Base-by-base conservation (phyloP, 30 jellyfish, hydroid and myxozoan species). In the Catostylus mosaicus region DNA sequence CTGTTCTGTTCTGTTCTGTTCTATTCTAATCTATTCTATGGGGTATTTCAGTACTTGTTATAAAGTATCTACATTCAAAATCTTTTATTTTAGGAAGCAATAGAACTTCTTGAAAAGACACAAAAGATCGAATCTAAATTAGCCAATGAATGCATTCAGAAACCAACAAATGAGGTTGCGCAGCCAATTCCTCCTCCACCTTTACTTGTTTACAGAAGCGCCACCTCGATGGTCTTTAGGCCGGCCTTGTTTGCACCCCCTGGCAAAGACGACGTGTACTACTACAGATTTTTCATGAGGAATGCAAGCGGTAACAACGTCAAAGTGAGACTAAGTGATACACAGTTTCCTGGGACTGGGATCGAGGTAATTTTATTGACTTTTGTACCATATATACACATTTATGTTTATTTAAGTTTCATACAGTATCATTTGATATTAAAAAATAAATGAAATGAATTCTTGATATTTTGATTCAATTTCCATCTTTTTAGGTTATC, bases 251-350 rank as follows among this genome's bases (percentile, higher is more conserved):
- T 79, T 59, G 34, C 18, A 8, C 59, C 32, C 26, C 59, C 20
- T 24, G 66, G 46, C 24, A 77, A 95, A 2, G 93, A 51, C 16
- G 83, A 71, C 37, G 83, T 93, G 52, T 34, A 72, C 5, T 88
- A 89, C 82, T 87, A 73, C 72, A 32, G 87, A 27, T 57, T 93
- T 23, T 93, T 54, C 60, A 75, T 88, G 43, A 80, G 99, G 36
- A 43, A 80, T 2, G 96, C 97, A 0, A 70, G 89, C 75, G 97
- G 97, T 27, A 57, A 93, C 54, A 87, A 83, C 75, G 97, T 93
- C 62, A 93, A 88, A 88, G 97, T 88, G 67, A 82, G 98, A 67
- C 78, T 83, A 23, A 83, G 94, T 93, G 99, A 93, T 66, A 71
- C 87, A 56, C 88, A 57, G 20, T 76, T 79, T 29, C 75, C 76